Conservation (phyloP, 2,113 vertebrate species). For the Dromas ardeola region DNA sequence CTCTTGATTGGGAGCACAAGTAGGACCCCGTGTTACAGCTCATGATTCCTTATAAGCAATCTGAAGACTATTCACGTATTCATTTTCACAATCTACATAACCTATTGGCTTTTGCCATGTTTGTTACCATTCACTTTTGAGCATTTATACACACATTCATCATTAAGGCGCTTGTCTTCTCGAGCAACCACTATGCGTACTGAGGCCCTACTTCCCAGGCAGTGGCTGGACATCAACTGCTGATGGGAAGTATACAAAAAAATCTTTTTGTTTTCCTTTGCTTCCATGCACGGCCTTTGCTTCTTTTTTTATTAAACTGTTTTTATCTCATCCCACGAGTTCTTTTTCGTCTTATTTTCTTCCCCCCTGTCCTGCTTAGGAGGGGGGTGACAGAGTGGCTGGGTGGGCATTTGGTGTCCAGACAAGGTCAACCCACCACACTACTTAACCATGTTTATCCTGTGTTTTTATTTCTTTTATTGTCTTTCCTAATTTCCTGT, state of each 20-base stretch:
- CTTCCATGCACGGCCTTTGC: not conserved
- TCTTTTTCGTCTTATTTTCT: not conserved
- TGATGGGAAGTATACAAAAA: not conserved
- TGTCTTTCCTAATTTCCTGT: not conserved
- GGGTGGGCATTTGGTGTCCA: not conserved
- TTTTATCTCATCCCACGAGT: not conserved
- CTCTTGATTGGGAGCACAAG: not conserved
- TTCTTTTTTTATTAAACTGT: not conserved
- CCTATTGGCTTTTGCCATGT: not conserved
- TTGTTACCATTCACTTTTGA: not conserved
- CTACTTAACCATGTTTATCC: not conserved
- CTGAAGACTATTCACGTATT: not conserved
- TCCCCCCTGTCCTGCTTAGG: too few relatives aligned
- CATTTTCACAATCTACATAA: not conserved
- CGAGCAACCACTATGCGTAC: not conserved
- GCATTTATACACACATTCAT: not conserved
- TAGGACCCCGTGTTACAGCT: not conserved
- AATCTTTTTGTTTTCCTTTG: not conserved
- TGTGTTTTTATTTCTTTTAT: not conserved
- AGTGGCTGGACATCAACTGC: not conserved
- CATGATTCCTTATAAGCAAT: not conserved
- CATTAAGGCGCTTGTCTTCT: not conserved
- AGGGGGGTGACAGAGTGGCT: not conserved
- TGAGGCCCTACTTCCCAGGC: not conserved
- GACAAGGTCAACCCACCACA: not conserved